Evolutionary conservation across 1,140 invertebrate species (phyloP).

Genomic region (Rhysida immarginata): DNA sequence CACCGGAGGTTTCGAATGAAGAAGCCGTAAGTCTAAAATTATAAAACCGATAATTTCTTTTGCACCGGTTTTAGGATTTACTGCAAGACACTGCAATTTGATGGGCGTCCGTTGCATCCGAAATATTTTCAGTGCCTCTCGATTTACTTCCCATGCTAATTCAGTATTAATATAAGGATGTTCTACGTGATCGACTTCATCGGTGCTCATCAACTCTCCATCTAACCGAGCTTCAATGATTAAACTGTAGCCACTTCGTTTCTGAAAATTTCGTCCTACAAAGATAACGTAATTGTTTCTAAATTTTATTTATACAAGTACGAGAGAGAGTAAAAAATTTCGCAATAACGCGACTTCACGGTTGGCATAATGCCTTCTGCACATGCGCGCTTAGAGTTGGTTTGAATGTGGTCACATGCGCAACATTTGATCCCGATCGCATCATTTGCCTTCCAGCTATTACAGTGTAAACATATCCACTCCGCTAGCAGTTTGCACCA

Average conservation of each 20-base stretch:
- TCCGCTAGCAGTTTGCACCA: no score
- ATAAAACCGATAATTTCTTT: conserved; percentile 35
- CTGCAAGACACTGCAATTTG: conserved; percentile 33
- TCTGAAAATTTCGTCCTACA: conserved; percentile 31
- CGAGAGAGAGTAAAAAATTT: no score
- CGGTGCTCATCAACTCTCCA: conserved; percentile 33
- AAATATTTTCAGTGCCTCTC: conserved; percentile 33
- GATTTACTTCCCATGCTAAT: conserved; percentile 36
- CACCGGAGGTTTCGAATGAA: conserved; percentile 14
- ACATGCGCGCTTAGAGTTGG: no score
- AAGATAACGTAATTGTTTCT: no score
- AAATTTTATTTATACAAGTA: no score
- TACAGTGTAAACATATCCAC: no score
- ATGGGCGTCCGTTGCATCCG: conserved; percentile 31
- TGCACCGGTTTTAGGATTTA: conserved; percentile 22
- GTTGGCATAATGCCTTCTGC: no score
- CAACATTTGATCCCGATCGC: no score
- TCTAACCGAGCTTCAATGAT: conserved; percentile 35
- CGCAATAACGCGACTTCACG: no score
- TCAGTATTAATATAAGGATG: conserved; percentile 33
- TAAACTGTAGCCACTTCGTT: conserved; percentile 25
- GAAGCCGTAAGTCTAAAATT: conserved; percentile 33
- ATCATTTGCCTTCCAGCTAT: no score
- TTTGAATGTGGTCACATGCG: no score
- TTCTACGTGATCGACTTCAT: conserved; percentile 31